Percentiles rank a stretch among this genome's conserved stretches.
Evolutionary conservation across 2,888 invertebrate genomes (phyloP).

Genomic region (Drosophila neutralis): DNA sequence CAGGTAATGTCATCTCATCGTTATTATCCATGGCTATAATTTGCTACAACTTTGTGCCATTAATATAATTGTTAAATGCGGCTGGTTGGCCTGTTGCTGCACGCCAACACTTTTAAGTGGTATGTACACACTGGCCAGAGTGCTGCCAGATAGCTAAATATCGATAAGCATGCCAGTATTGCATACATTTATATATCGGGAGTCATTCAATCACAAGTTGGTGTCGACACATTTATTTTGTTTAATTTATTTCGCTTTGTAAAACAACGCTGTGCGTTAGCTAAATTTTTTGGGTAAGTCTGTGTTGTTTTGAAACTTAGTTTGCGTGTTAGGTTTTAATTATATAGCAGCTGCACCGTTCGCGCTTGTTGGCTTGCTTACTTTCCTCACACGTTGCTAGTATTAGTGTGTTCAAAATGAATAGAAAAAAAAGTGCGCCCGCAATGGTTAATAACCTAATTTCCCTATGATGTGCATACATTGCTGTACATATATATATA

Average conservation of each 20-base stretch:
- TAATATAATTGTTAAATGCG: conserved; percentile 8
- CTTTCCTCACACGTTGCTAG: conserved; percentile 15
- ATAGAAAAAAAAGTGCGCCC: conserved; percentile 19
- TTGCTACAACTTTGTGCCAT: conserved; percentile 1
- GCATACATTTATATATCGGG: conserved; percentile 30
- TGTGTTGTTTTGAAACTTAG: background rate
- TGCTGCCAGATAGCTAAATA: conserved; percentile 5
- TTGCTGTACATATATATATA: background rate
- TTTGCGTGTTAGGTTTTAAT: background rate
- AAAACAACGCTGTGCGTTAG: conserved; percentile 36
- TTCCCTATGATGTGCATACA: conserved; percentile 13
- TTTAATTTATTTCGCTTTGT: conserved; percentile 43
- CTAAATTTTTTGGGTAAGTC: conserved; percentile 40
- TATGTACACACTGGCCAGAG: conserved; percentile 36
- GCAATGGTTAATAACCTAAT: conserved; percentile 38
- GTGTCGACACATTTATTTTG: conserved; percentile 52
- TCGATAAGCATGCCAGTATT: conserved; percentile 29
- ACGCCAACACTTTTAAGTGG: background rate
- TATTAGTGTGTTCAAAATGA: conserved; percentile 23
- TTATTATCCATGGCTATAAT: conserved; percentile 81
- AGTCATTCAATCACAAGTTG: conserved; percentile 27
- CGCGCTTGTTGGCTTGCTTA: conserved; percentile 22
- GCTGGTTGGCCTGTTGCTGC: conserved; percentile 4
- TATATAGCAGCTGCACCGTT: conserved; percentile 15
- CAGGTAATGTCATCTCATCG: conserved; percentile 89